Base-by-base conservation (phyloP, 2,888 invertebrate genomes). In the Sclerodermus sp. region DNA sequence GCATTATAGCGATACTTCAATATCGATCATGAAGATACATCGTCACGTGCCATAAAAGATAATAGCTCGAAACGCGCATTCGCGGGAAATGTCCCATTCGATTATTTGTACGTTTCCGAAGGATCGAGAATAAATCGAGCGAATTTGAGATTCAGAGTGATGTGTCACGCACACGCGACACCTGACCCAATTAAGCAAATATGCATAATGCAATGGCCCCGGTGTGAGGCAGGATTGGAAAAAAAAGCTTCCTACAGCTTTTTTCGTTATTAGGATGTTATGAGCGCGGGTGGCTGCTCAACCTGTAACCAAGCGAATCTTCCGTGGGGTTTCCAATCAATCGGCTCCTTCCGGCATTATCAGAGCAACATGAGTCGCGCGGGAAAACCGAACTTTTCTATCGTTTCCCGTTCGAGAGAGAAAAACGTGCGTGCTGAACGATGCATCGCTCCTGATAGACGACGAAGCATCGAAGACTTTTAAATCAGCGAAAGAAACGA, bases 301-400 rank as follows among this genome's bases (percentile, higher is more conserved):
- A 17, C 49, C 46, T 42, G 32, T 38, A 58, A 66, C 67, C 66
- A 73, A 68, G 70, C 67, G 56, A 68, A 67, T 61, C 66, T 64
- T 61, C 58, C 64, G 64, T 48, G 67, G 64, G 66, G 72, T 76
- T 77, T 77, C 76, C 77, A 77, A 77, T 77, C 77, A 77, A 77
- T 77, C 76, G 76, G 75, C 62, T 67, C 71, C 76, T 77, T 77
- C 74, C 75, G 76, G 72, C 63, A 61, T 62, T 76, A 77, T 61
- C 76, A 77, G 77, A 74, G 74, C 13, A 76, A 59, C 76, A 77
- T 75, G 66, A 77, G 59, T 56, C 49, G 60, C 40, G 47, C 56
- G 73, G 76, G 77, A 77, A 77, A 77, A 77, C 70, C 77, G 76
- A 77, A 77, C 73, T 71, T 74, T 75, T 72, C 75, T 73, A 74